phyloP scores from a whole-genome alignment of 2,797 vertebrate species.

The Artibeus lituratus region DNA sequence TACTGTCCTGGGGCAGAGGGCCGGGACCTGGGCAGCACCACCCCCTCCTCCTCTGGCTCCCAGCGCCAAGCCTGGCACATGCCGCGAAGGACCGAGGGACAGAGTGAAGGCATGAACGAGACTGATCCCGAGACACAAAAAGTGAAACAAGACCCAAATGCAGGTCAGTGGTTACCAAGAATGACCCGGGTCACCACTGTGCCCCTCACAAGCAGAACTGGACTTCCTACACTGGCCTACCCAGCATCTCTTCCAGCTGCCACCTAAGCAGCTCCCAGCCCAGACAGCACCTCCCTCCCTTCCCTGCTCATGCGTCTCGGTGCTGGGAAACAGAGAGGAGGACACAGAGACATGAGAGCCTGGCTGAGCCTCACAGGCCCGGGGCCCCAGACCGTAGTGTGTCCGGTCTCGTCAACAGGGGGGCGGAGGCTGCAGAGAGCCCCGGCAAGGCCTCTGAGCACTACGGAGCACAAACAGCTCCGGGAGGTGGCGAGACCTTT shows the following conservation, averaged over 20 bases:
- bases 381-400: rapidly evolving
- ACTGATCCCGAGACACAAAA: rapidly evolving
- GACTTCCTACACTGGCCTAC: rapidly evolving
- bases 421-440: too few relatives aligned
- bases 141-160: rapidly evolving
- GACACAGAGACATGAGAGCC: not conserved
- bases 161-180: rapidly evolving
- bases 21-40: not conserved
- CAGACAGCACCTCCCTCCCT: not conserved
- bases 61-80: rapidly evolving
- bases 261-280: rapidly evolving
- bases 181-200: rapidly evolving
- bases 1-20: rapidly evolving
- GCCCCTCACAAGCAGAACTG: rapidly evolving
- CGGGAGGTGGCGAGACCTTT: rapidly evolving
- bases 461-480: rapidly evolving
- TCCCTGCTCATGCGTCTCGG: rapidly evolving
- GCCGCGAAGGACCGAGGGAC: not conserved
- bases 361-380: rapidly evolving
- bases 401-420: rapidly evolving
- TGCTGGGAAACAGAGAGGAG: not conserved
- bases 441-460: too few relatives aligned
- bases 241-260: rapidly evolving
- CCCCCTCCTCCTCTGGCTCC: rapidly evolving
- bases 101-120: not conserved